Conservation (phyloP, 1,140 invertebrate species). For the Diachasmimorpha longicaudata region DNA sequence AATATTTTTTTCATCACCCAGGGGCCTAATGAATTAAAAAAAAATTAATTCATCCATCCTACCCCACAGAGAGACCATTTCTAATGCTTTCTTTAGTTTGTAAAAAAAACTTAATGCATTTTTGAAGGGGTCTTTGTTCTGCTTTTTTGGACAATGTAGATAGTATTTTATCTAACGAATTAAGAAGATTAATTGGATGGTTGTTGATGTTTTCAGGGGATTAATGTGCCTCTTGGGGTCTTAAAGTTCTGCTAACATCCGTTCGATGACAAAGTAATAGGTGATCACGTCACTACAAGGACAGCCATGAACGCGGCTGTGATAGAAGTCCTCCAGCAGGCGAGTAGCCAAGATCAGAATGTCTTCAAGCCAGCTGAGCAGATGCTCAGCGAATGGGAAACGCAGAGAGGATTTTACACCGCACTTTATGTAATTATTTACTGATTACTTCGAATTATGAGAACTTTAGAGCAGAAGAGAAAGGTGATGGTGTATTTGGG, state of each 20-base stretch:
- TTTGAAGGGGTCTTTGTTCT: too few relatives aligned
- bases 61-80: too few relatives aligned
- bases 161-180: too few relatives aligned
- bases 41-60: too few relatives aligned
- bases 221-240: background rate
- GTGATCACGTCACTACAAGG: background rate
- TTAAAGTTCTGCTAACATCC: background rate
- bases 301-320: constrained; percentile 63
- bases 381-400: constrained; percentile 87
- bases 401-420: constrained; percentile 85
- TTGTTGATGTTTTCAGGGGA: background rate
- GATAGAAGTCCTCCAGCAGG: constrained; percentile 78
- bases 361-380: constrained; percentile 87
- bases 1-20: too few relatives aligned
- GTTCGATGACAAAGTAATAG: constrained; percentile 12
- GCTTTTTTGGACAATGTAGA: too few relatives aligned
- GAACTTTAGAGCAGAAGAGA: background rate
- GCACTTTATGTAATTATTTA: constrained; percentile 74
- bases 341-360: constrained; percentile 83
- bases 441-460: background rate
- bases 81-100: too few relatives aligned
- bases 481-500: constrained; percentile 27
- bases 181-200: too few relatives aligned
- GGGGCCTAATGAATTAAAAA: too few relatives aligned
- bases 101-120: too few relatives aligned